phyloP scores from a whole-genome alignment of 1,140 invertebrate species.

The Thaumetopoea pityocampa region DNA sequence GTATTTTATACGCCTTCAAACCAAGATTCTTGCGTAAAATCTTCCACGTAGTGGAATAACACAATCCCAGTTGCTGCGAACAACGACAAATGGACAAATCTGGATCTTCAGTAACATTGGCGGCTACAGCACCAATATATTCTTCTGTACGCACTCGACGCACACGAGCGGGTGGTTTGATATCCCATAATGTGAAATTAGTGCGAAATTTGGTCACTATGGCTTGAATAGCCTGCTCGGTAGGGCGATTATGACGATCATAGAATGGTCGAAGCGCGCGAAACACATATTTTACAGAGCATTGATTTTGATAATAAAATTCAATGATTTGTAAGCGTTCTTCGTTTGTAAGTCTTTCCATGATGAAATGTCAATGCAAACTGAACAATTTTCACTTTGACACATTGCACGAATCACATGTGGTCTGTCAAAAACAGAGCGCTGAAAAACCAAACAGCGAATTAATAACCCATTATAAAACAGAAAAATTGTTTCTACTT shows the following conservation, averaged over 20 bases:
- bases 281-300: constrained; percentile 12
- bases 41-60: no score
- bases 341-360: constrained; percentile 13
- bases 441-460: no score
- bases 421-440: no score
- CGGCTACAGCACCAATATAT: constrained; percentile 9
- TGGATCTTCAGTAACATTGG: constrained; percentile 7
- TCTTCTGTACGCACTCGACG: constrained; percentile 6
- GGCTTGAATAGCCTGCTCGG: constrained; percentile 9
- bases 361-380: no score
- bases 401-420: no score
- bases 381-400: no score
- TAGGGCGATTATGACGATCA: constrained; percentile 14
- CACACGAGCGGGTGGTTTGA: constrained; percentile 11
- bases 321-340: constrained; percentile 13
- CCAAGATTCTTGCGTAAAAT: no score
- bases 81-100: constrained; percentile 9
- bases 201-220: constrained; percentile 9
- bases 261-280: constrained; percentile 6
- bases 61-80: constrained; percentile 2
- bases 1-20: not conserved
- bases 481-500: no score
- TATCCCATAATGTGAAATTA: constrained; percentile 7
- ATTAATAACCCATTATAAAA: no score
- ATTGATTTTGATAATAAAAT: constrained; percentile 13